phyloP scores from a whole-genome alignment of 30 jellyfish, hydroid and myxozoan species.

The Pelagia noctiluca region DNA sequence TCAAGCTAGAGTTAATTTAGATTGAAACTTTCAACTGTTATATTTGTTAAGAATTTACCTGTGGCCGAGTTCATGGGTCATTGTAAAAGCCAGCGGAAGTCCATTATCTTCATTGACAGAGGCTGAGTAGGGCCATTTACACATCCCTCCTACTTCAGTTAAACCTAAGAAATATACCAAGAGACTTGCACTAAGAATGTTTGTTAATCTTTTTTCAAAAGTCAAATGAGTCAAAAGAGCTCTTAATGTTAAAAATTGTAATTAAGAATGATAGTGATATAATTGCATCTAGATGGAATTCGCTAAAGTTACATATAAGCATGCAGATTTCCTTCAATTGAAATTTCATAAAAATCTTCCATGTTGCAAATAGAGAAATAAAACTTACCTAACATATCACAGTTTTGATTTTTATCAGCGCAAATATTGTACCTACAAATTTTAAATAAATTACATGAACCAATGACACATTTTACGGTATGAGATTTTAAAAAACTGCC shows the following conservation, averaged over 20 bases:
- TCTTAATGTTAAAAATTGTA: not conserved
- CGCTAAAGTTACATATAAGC: no score
- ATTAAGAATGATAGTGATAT: no score
- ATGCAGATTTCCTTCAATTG: no score
- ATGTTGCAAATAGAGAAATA: no score
- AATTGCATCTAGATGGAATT: no score
- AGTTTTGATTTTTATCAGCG: conserved; percentile 98
- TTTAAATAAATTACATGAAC: no score
- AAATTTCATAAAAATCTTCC: no score
- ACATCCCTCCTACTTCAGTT: conserved; percentile 97
- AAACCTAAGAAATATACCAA: conserved; percentile 54
- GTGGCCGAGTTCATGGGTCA: conserved; percentile 98
- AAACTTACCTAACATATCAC: conserved; percentile 92
- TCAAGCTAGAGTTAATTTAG: no score
- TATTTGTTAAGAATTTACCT: no score
- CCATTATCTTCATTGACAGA: conserved; percentile 99
- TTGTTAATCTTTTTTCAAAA: not conserved
- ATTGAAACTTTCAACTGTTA: no score
- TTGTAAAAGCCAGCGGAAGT: conserved; percentile 95
- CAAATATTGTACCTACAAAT: conserved; percentile 94
- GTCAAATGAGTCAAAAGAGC: not conserved
- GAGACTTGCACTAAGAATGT: not conserved
- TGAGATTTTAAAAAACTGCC: no score
- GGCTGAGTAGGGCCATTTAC: conserved; percentile 98
- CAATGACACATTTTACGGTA: no score